Conservation (phyloP, 1,140 invertebrate genomes). For the Drosophila aff. region DNA sequence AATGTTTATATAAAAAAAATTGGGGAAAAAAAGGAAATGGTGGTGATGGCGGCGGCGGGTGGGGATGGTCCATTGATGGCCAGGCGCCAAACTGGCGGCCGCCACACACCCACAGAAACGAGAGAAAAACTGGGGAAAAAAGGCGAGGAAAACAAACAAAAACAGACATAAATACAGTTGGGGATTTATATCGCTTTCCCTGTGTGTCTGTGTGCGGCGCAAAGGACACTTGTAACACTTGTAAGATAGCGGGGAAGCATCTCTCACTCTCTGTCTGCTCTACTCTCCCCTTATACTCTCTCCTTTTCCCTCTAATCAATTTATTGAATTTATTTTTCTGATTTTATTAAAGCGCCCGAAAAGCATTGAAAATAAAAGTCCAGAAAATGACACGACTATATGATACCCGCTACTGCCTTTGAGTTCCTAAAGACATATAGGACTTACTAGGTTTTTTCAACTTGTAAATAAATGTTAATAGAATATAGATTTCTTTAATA, state of each 20-base stretch:
- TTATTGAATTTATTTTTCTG: conserved; percentile 78
- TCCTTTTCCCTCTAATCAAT: conserved; percentile 61
- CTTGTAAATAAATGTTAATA: no score
- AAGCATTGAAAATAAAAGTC: conserved; percentile 32
- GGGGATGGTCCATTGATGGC: conserved; percentile 33
- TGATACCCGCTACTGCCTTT: neutral
- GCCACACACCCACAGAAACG: conserved; percentile 32
- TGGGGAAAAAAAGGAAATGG: neutral
- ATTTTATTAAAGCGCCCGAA: conserved; percentile 76
- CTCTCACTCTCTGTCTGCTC: neutral
- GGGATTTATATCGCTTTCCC: conserved; percentile 28
- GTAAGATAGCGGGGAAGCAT: conserved; percentile 9
- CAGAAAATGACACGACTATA: conserved; percentile 22
- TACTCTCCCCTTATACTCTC: neutral
- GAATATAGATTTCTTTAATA: no score
- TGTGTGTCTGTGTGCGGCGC: neutral
- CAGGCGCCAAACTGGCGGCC: conserved; percentile 71
- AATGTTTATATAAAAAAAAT: neutral
- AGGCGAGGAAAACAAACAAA: conserved; percentile 44
- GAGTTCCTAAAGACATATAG: neutral
- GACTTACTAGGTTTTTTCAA: neutral
- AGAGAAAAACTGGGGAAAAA: conserved; percentile 13
- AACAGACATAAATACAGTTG: conserved; percentile 54
- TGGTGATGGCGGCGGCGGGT: neutral
- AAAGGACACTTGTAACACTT: conserved; percentile 73